Percentiles rank a stretch among this genome's conserved stretches.
These are phyloP conservation scores for Aricia artaxerxes DNA, from an alignment of 2,888 invertebrate species.

Conservation along the genomic window DNA sequence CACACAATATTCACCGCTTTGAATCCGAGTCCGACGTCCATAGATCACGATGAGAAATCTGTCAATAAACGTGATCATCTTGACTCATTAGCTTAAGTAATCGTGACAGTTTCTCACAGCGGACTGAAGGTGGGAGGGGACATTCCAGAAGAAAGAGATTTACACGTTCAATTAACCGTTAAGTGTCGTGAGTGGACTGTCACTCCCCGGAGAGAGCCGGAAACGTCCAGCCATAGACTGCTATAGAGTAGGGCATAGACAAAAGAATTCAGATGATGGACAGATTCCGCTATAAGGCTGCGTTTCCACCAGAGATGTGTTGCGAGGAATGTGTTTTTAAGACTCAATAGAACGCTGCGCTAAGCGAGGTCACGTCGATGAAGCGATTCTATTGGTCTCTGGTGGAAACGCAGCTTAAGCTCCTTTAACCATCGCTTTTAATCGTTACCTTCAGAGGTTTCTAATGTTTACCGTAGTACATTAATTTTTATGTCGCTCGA, in stretches of 20 bases:
- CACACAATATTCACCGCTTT: background rate
- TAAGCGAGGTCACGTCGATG: no score
- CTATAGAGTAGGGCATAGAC: slow-evolving; percentile 1
- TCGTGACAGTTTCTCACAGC: slow-evolving; percentile 38
- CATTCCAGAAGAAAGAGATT: slow-evolving; percentile 41
- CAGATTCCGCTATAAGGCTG: background rate
- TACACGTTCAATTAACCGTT: slow-evolving; percentile 49
- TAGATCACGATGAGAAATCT: slow-evolving; percentile 4
- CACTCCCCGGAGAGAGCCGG: slow-evolving; percentile 13
- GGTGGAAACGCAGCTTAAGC: no score
- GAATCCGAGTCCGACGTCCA: background rate
- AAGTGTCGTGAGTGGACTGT: slow-evolving; percentile 44
- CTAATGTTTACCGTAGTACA: background rate
- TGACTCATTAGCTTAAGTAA: slow-evolving; percentile 1
- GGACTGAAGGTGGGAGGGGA: slow-evolving; percentile 38
- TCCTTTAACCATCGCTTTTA: background rate
- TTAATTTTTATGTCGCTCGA: background rate
- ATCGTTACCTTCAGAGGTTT: background rate
- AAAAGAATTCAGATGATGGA: background rate
- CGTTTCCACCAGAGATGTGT: no score
- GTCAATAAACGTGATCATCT: slow-evolving; percentile 8
- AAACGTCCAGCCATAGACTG: slow-evolving; percentile 1
- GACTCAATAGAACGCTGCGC: no score
- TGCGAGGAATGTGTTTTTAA: no score
- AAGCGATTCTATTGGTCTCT: no score